Evolutionary conservation across 2,797 vertebrate species (phyloP).

Genomic region (Betta splendens): DNA sequence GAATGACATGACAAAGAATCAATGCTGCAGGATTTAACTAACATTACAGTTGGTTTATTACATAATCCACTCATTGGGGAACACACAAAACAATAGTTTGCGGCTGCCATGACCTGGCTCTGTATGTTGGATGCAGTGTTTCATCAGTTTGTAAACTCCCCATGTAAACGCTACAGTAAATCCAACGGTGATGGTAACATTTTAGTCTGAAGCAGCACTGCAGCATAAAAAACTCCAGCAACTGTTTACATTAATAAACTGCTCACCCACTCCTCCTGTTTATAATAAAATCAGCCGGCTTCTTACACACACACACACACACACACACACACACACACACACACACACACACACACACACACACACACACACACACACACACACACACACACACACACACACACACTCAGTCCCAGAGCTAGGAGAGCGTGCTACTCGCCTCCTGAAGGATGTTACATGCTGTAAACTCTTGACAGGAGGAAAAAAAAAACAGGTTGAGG

Average conservation of each 20-base stretch:
- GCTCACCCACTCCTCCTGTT: constrained; percentile 14
- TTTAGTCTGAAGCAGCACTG: constrained; percentile 14
- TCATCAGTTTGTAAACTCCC: constrained; percentile 5
- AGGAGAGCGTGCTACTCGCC: constrained; percentile 9
- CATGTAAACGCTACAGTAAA: neutral
- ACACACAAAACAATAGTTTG: constrained; percentile 2
- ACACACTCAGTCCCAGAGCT: constrained; percentile 18
- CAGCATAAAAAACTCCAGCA: constrained; percentile 7
- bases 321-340: constrained; percentile 17
- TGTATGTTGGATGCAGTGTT: no score
- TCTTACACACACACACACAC: constrained; percentile 22
- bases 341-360: constrained; percentile 25
- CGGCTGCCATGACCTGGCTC: no score
- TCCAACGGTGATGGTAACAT: no score
- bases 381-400: constrained; percentile 25
- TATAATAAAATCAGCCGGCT: constrained; percentile 23
- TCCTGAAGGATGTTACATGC: constrained; percentile 26
- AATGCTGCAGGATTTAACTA: constrained; percentile 3
- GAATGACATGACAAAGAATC: constrained; percentile 15
- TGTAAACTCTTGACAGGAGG: constrained; percentile 36
- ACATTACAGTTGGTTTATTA: constrained; percentile 6
- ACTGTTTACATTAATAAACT: constrained; percentile 12
- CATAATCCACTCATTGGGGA: neutral
- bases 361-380: constrained; percentile 16
- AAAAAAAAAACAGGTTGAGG: constrained; percentile 25